Evolutionary conservation across 2,797 vertebrate genomes (phyloP).

Genomic region (Falco concolor): DNA sequence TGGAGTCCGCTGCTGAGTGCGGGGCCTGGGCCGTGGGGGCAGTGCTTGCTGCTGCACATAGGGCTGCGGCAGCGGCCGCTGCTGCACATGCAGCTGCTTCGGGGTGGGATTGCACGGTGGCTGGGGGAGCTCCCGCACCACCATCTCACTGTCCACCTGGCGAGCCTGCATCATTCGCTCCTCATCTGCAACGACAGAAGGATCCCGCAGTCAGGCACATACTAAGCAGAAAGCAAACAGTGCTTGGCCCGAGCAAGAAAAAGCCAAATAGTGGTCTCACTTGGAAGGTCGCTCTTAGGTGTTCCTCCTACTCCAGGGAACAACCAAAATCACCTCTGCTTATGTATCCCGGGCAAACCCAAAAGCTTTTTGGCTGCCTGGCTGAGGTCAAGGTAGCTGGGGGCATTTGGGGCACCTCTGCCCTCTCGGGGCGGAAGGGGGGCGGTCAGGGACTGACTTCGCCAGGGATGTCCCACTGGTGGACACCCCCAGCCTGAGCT

Average conservation of each 20-base stretch:
- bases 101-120: fast-evolving
- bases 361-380: neutral
- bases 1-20: neutral
- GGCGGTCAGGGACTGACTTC: neutral
- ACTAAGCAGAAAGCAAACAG: too few relatives aligned
- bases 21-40: conserved; percentile 10
- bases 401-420: neutral
- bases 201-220: fast-evolving
- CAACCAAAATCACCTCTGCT: neutral
- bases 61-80: neutral
- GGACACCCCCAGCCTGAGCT: neutral
- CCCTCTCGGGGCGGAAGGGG: neutral
- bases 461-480: fast-evolving
- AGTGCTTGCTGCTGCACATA: neutral
- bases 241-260: neutral
- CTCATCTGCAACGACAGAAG: conserved; percentile 8
- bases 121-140: neutral
- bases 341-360: fast-evolving
- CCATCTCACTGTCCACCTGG: fast-evolving
- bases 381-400: neutral
- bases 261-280: fast-evolving
- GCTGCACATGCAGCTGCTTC: neutral
- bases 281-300: neutral
- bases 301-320: neutral
- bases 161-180: neutral